Evolutionary conservation across 1,140 invertebrate species (phyloP).

Genomic region (Pseudomyrmex cubaensis): DNA sequence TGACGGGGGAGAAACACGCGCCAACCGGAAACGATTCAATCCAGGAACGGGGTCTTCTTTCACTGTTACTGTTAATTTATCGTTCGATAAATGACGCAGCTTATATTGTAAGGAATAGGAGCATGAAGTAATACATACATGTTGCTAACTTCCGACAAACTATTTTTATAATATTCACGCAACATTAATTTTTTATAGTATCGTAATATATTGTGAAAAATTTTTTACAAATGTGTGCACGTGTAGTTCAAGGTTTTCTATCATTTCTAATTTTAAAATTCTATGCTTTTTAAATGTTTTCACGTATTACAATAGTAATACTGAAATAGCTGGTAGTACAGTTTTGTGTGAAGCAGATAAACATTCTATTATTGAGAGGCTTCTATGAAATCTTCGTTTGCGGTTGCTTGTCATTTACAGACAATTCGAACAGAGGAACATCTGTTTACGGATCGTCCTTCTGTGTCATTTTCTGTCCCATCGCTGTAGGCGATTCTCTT

Average conservation of each 20-base stretch:
- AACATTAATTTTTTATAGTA: conserved; percentile 12
- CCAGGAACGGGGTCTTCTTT: conserved; percentile 61
- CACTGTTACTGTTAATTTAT: conserved; percentile 79
- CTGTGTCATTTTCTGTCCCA: conserved; percentile 20
- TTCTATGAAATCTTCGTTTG: conserved; percentile 2
- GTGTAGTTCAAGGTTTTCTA: neutral
- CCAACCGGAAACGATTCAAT: conserved; percentile 76
- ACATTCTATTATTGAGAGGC: neutral
- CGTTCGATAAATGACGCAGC: conserved; percentile 78
- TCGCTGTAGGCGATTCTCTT: conserved; percentile 49
- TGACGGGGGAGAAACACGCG: conserved; percentile 65
- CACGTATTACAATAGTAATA: neutral
- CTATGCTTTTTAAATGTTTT: too few relatives aligned
- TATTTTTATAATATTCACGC: neutral
- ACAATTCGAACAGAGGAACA: conserved; percentile 38
- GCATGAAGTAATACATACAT: conserved; percentile 10
- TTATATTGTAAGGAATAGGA: conserved; percentile 47
- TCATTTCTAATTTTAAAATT: neutral
- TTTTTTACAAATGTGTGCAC: neutral
- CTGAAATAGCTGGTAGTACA: neutral
- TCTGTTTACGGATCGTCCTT: conserved; percentile 33
- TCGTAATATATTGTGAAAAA: neutral
- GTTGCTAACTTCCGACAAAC: conserved; percentile 17
- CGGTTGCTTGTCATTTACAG: conserved; percentile 32
- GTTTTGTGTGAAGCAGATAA: neutral